These are phyloP conservation scores for Cotesia vestalis DNA, from an alignment of 1,140 invertebrate species.

Conservation along the genomic window DNA sequence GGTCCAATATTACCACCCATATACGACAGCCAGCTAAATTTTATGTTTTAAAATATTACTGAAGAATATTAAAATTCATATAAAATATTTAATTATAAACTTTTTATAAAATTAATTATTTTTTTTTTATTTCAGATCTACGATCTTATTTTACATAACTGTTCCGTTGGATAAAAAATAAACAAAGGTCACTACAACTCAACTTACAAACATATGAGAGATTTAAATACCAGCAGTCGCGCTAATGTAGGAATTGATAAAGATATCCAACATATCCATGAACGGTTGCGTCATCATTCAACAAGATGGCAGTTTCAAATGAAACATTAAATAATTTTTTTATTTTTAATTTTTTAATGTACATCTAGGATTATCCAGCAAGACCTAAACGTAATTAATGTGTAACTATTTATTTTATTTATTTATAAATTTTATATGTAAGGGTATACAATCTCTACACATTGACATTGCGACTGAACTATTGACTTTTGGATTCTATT, in stretches of 20 bases:
- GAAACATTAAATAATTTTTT: neutral
- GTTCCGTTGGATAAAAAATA: conserved; percentile 16
- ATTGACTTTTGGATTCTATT: neutral
- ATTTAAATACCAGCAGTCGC: conserved; percentile 29
- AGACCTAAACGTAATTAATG: neutral
- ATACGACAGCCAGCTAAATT: neutral
- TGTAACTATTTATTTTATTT: too few relatives aligned
- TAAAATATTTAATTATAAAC: too few relatives aligned
- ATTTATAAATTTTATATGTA: too few relatives aligned
- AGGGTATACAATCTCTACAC: neutral
- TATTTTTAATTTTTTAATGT: neutral
- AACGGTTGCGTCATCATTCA: conserved; percentile 30
- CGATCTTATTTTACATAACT: conserved; percentile 7
- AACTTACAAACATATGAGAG: neutral
- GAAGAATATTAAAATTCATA: too few relatives aligned
- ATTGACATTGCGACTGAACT: neutral
- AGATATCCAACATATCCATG: neutral
- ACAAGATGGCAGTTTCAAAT: conserved; percentile 35
- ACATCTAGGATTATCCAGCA: neutral
- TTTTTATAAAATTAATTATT: too few relatives aligned
- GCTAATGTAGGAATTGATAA: conserved; percentile 15
- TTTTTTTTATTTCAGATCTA: too few relatives aligned
- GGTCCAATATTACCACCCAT: conserved; percentile 29
- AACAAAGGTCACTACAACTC: conserved; percentile 11
- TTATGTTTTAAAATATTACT: too few relatives aligned